Evolutionary conservation across 2,797 vertebrate species (phyloP).

Genomic region (Chaenodraco wilsoni): DNA sequence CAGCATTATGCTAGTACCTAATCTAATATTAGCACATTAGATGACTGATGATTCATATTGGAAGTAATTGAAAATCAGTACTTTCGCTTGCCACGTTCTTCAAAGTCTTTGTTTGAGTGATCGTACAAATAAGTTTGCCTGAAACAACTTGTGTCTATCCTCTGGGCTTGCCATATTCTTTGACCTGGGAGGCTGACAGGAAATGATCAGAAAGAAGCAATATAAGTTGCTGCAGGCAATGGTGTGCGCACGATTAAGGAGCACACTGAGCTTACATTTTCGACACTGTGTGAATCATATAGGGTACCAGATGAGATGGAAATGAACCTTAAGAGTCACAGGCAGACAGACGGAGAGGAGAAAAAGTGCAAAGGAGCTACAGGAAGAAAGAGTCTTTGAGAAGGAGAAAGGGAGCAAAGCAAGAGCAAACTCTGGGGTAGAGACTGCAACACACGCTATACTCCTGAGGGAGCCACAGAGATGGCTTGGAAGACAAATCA

Average conservation of each 20-base stretch:
- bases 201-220: constrained; percentile 20
- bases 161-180: background rate
- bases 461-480: constrained; percentile 67
- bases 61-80: constrained; percentile 68
- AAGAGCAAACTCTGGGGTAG: constrained; percentile 57
- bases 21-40: constrained; percentile 74
- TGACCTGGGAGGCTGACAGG: constrained; percentile 26
- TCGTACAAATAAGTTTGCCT: constrained; percentile 36
- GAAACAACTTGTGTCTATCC: constrained; percentile 40
- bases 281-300: background rate
- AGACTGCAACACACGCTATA: constrained; percentile 62
- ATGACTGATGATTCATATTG: constrained; percentile 71
- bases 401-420: constrained; percentile 56
- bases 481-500: constrained; percentile 73
- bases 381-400: constrained; percentile 14
- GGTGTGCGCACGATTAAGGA: constrained; percentile 27
- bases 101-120: constrained; percentile 43
- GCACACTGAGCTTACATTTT: constrained; percentile 31
- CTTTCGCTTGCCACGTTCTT: constrained; percentile 44
- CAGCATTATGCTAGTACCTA: constrained; percentile 47
- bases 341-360: constrained; percentile 17
- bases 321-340: constrained; percentile 31
- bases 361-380: constrained; percentile 20
- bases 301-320: constrained; percentile 4
- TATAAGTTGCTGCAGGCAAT: constrained; percentile 13